phyloP scores from a whole-genome alignment of 2,797 vertebrate genomes.

The Lithobates sylvaticus region DNA sequence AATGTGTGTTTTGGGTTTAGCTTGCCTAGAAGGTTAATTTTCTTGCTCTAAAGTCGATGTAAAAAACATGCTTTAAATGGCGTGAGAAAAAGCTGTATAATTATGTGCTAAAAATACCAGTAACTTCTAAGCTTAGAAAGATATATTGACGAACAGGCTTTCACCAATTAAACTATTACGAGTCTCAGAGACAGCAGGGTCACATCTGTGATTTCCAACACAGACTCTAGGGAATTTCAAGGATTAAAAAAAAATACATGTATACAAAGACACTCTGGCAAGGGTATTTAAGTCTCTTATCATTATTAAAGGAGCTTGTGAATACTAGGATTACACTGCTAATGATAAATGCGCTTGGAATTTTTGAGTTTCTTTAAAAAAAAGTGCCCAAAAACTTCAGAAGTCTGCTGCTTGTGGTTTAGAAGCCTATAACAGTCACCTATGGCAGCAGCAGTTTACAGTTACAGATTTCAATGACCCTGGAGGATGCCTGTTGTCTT shows the following conservation, averaged over 20 bases:
- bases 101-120: slow-evolving; percentile 50
- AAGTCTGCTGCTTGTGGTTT: no score
- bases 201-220: slow-evolving; percentile 47
- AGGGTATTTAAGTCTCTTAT: neutral
- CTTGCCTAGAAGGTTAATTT: neutral
- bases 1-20: neutral
- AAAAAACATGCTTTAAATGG: slow-evolving; percentile 20
- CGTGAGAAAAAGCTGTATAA: slow-evolving; percentile 8
- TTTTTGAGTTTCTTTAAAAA: neutral
- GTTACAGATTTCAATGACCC: no score
- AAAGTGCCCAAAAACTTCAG: neutral
- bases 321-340: neutral
- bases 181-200: slow-evolving; percentile 20
- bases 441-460: no score
- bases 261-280: neutral
- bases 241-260: neutral
- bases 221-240: neutral
- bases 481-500: no score
- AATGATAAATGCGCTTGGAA: neutral
- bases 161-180: slow-evolving; percentile 27
- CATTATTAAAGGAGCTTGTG: neutral
- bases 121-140: slow-evolving; percentile 27
- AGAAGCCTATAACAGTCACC: no score
- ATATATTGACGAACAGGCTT: slow-evolving; percentile 27
- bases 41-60: neutral